Evolutionary conservation across 2,888 invertebrate species (phyloP), one percentile per base, ranked within the genome.

Genomic region (Nomada ruficornis): DNA sequence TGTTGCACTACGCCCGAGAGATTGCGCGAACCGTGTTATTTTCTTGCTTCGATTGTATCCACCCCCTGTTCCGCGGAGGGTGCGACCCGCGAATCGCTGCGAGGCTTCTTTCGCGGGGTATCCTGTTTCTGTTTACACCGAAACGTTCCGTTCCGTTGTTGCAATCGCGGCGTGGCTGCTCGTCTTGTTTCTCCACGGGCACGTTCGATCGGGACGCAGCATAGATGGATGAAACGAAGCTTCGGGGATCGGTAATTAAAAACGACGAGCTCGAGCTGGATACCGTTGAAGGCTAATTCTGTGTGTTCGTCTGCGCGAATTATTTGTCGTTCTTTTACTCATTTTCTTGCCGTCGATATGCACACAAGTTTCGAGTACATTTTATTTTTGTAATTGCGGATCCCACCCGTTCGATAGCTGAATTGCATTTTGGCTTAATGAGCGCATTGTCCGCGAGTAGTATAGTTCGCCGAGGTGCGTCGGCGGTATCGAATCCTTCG

Each of bases 341-440:
- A 47, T 47, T 47, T 13, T n/a, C 2, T 18, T 54, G n/a, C n/a
- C 9, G n/a, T 54, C 2, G 54, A 54, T 54, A 10, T 20, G 7
- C 36, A 5, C 5, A 7, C 5, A 7, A n/a, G 10, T 18, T n/a
- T 7, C 54, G n/a, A 2, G 20, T 9, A 15, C 23, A 2, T 57
- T 23, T 55, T 5, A 54, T 7, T 5, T n/a, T 15, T 52, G 15
- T 13, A 15, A 29, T 20, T 20, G 64, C 54, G 71, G 73, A 77
- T 78, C 71, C 36, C 65, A 44, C 62, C 55, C 80, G 71, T 63
- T 83, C 76, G 52, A 84, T 85, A 86, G 88, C 86, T 82, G 85
- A 85, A 69, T 84, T 60, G 82, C 68, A 86, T 88, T 85, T 72
- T 80, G 60, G 78, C 79, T 82, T 87, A 89, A 88, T 82, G 87